Evolutionary conservation across 2,113 vertebrate genomes (phyloP), one percentile per base, ranked within the genome.

Genomic region (Indicator indicator): DNA sequence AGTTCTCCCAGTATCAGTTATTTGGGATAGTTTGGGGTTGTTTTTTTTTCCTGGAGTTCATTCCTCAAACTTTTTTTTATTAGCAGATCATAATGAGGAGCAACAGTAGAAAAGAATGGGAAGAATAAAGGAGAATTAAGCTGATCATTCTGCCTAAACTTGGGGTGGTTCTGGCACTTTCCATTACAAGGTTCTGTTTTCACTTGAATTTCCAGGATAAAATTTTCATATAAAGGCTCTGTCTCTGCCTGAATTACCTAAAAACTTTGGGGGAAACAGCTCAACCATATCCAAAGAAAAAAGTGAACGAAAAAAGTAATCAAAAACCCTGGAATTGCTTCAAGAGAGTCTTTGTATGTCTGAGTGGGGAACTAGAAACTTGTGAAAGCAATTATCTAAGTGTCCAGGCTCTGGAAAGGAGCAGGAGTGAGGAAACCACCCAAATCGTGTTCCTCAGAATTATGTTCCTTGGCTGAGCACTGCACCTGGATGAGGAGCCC

Each of bases 71-170:
- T 36, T 76, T 90, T 90, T 95, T 93, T 76, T 23, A 80, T 90
- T 75, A 88, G 17, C 42, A 67, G 88, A 30, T 67, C 88, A 54
- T 86, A 88, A 82, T 30, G n/a, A 27, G 7, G 59, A 86, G 44
- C 44, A 88, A 88, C 71, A 85, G 64, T 69, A 88, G 60, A 42
- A 94, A 88, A 50, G 75, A 76, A 88, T 76, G 55, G 92, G 90
- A 88, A 70, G 60, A 86, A 90, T 80, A 88, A 93, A 73, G 38
- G 40, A 90, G 76, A 83, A 90, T 80, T 73, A 93, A 94, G 21
- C n/a, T 73, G n/a, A 40, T 92, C 1, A 0, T 74, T 84, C 84
- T 89, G 89, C 78, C 71, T 89, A 72, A 86, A 38, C 26, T 67
- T 42, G 86, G 83, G 82, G 56, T 89, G 65, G 73, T 92, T 86